A percentile compares a stretch with the other conserved stretches of the same genome.
phyloP scores from a whole-genome alignment of 2,797 vertebrate species.

The Peromyscus nudipes region DNA sequence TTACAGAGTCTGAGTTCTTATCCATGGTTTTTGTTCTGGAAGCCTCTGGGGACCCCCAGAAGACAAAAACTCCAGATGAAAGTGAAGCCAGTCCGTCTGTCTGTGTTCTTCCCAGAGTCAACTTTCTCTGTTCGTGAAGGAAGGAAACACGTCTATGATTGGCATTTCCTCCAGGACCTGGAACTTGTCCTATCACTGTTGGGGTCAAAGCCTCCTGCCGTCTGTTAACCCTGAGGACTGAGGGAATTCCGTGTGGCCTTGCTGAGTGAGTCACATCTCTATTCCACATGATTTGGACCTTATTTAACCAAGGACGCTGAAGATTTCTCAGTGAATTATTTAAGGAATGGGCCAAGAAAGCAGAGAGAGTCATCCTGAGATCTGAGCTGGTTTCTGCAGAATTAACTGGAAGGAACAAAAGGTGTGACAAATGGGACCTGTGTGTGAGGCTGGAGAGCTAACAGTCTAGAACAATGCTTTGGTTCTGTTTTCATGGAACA shows the following conservation, averaged over 20 bases:
- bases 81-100: background rate
- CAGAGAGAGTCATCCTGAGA: background rate
- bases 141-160: background rate
- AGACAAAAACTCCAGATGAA: background rate
- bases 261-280: conserved; percentile 67
- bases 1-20: background rate
- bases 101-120: conserved; percentile 29
- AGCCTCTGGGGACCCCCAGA: background rate
- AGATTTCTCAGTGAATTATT: conserved; percentile 60
- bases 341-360: conserved; percentile 56
- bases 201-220: background rate
- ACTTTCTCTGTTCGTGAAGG: background rate
- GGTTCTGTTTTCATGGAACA: background rate
- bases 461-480: background rate
- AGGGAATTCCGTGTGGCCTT: conserved; percentile 69
- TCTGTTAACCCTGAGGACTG: conserved; percentile 52
- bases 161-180: conserved; percentile 61
- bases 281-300: background rate
- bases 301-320: conserved; percentile 72
- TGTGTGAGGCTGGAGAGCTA: background rate
- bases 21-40: background rate
- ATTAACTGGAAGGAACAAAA: background rate
- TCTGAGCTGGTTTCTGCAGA: background rate
- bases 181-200: background rate
- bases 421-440: no score